Percentiles rank a stretch among this genome's conserved stretches.
Evolutionary conservation across 2,113 vertebrate genomes (phyloP).

Genomic region (Trogon surrucura): DNA sequence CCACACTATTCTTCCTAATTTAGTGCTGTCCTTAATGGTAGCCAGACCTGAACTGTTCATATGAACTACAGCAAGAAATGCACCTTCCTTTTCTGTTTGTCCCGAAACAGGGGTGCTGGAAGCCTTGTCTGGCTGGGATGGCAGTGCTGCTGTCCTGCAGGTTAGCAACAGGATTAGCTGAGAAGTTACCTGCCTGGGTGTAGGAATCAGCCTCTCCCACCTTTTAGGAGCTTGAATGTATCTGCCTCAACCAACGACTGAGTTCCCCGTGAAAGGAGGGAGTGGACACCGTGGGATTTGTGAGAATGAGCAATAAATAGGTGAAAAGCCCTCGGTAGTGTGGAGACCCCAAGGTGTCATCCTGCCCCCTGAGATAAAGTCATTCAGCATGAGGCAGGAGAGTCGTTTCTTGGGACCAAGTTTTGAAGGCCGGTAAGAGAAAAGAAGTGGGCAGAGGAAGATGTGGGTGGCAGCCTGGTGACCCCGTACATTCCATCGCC

Average conservation of each 20-base stretch:
- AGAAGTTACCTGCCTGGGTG: neutral
- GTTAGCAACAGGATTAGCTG: neutral
- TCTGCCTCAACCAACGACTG: neutral
- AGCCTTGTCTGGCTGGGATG: neutral
- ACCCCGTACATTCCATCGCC: neutral
- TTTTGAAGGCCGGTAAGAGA: neutral
- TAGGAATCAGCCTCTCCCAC: neutral
- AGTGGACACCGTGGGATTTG: neutral
- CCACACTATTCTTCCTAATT: neutral
- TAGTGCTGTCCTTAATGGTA: rapidly evolving
- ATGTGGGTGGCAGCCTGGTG: neutral
- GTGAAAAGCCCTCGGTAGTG: neutral
- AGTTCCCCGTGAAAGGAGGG: neutral
- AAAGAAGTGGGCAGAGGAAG: neutral
- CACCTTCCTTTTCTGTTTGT: neutral
- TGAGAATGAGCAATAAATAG: neutral
- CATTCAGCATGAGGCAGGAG: neutral
- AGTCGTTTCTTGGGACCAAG: neutral
- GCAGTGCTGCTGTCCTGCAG: neutral
- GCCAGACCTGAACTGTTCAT: neutral
- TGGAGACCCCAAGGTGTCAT: neutral
- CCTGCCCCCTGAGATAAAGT: neutral
- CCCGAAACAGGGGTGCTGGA: neutral
- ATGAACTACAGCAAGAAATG: neutral
- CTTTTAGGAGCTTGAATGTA: neutral